Conservation (phyloP, 2,113 vertebrate genomes). For the Mirza zaza region DNA sequence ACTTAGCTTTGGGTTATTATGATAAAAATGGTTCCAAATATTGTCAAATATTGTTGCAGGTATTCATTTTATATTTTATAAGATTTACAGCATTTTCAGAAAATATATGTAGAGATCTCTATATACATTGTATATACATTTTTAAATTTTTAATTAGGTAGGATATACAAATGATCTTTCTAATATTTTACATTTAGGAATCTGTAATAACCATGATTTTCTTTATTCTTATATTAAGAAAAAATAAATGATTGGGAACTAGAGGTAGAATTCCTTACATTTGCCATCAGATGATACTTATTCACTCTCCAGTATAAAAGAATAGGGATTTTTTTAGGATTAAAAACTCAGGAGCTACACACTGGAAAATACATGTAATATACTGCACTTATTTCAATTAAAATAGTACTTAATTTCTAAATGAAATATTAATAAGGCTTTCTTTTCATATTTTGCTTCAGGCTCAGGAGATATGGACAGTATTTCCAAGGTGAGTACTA, state of each 20-base stretch:
- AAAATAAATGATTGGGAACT: background rate
- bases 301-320: background rate
- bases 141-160: background rate
- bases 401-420: slow-evolving; percentile 20
- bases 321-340: background rate
- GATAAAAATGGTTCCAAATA: slow-evolving; percentile 1
- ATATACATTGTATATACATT: background rate
- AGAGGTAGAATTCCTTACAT: background rate
- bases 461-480: slow-evolving; percentile 99
- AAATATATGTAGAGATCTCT: background rate
- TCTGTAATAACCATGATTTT: background rate
- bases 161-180: background rate
- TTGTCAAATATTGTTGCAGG: background rate
- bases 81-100: slow-evolving; percentile 14
- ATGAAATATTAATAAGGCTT: slow-evolving; percentile 50
- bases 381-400: background rate
- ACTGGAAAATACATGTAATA: background rate
- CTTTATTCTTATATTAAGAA: background rate
- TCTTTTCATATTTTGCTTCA: slow-evolving; percentile 80
- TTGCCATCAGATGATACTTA: background rate
- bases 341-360: background rate
- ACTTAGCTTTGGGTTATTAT: slow-evolving; percentile 18
- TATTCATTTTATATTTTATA: slow-evolving; percentile 33
- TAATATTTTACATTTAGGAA: background rate
- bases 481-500: slow-evolving; percentile 94